Percentiles rank a stretch among this genome's conserved stretches.
Evolutionary conservation across 2,113 vertebrate species (phyloP).

Genomic region (Spheniscus mendiculus): DNA sequence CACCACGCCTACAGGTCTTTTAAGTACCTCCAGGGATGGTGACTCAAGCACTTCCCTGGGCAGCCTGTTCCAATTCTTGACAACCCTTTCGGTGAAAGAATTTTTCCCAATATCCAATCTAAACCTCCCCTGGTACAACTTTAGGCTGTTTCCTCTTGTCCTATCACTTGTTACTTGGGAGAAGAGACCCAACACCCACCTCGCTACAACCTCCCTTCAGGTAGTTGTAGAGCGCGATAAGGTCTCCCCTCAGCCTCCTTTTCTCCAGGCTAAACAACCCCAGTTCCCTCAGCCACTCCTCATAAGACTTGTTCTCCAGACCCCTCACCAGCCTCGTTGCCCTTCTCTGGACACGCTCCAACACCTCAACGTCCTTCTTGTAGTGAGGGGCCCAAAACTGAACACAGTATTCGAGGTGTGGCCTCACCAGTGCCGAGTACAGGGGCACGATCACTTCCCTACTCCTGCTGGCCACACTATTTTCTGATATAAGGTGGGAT

Average conservation of each 20-base stretch:
- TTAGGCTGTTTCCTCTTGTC: fast-evolving
- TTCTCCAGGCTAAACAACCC: not conserved
- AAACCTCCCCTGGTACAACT: not conserved
- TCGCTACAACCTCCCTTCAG: not conserved
- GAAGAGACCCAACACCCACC: not conserved
- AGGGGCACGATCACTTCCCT: not conserved
- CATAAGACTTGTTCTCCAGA: not conserved
- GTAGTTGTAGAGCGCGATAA: not conserved
- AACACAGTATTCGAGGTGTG: fast-evolving
- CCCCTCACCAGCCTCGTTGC: not conserved
- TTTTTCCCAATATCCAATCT: not conserved
- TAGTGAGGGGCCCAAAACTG: not conserved
- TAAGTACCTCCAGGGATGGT: not conserved
- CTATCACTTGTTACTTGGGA: fast-evolving
- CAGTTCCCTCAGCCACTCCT: not conserved
- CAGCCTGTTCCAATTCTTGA: not conserved
- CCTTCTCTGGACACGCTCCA: not conserved
- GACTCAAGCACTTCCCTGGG: not conserved
- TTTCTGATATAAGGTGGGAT: not conserved
- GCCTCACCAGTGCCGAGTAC: not conserved
- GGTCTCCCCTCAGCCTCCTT: not conserved
- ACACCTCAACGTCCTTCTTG: not conserved
- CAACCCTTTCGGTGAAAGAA: not conserved
- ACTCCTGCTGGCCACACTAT: not conserved
- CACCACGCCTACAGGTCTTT: fast-evolving